These are phyloP conservation scores for Epistrophe grossulariae DNA, from an alignment of 2,888 invertebrate species.

Conservation along the genomic window DNA sequence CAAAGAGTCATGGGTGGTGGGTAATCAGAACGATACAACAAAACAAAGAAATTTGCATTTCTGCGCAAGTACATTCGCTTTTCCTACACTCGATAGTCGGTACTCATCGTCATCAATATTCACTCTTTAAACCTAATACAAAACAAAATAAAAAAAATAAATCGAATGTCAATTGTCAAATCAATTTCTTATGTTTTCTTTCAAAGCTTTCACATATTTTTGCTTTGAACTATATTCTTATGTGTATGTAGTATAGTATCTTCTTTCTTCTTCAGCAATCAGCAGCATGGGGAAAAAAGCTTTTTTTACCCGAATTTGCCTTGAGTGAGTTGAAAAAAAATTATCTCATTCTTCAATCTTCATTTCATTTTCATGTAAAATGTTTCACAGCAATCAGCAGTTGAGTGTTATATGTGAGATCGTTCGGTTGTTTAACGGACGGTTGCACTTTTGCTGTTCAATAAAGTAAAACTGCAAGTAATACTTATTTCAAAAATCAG, in stretches of 20 bases:
- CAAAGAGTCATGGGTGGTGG: too few species aligned
- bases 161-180: background rate
- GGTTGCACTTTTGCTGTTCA: constrained; percentile 35
- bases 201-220: constrained; percentile 13
- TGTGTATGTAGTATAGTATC: background rate
- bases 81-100: background rate
- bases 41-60: constrained; percentile 1
- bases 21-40: background rate
- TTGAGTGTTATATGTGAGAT: constrained; percentile 60
- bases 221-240: background rate
- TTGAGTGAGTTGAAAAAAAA: constrained; percentile 49
- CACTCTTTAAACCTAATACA: too few species aligned
- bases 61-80: constrained; percentile 61
- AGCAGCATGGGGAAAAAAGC: constrained; percentile 26
- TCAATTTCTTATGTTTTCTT: background rate
- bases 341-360: constrained; percentile 3
- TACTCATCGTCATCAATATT: constrained; percentile 28
- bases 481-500: background rate
- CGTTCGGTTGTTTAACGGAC: constrained; percentile 44
- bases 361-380: constrained; percentile 4
- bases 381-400: too few species aligned
- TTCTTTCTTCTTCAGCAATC: background rate
- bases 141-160: background rate
- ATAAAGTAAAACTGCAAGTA: constrained; percentile 7
- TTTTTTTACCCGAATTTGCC: constrained; percentile 40